A percentile compares a stretch with the other conserved stretches of the same genome.
phyloP scores from a whole-genome alignment of 1,140 invertebrate species.

The Augochlora pura region DNA sequence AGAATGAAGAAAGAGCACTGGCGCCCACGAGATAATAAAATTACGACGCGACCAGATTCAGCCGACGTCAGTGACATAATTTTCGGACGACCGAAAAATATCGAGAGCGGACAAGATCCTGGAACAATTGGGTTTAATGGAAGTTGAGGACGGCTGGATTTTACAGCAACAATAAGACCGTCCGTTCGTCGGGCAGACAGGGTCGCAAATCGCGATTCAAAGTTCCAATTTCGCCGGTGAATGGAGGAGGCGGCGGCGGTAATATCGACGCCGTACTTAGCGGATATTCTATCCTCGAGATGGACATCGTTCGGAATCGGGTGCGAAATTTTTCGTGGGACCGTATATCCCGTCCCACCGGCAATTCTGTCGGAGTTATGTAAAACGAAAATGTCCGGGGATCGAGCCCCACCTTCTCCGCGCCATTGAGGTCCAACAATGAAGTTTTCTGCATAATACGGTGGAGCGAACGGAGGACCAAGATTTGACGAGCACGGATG shows the following conservation, averaged over 20 bases:
- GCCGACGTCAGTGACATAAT: too few relatives aligned
- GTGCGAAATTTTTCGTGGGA: conserved; percentile 45
- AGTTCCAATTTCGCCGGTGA: neutral
- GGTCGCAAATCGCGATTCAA: neutral
- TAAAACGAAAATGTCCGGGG: conserved; percentile 57
- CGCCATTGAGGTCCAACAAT: conserved; percentile 57
- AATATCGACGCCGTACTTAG: neutral
- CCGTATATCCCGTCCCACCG: conserved; percentile 5
- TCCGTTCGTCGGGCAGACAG: neutral
- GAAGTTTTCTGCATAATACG: conserved; percentile 64
- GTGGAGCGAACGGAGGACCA: conserved; percentile 29
- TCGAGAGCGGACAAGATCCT: too few relatives aligned
- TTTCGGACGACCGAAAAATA: too few relatives aligned
- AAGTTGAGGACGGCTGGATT: too few relatives aligned
- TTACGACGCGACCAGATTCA: too few relatives aligned
- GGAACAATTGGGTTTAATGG: too few relatives aligned
- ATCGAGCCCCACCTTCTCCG: conserved; percentile 38
- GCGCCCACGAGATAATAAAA: too few relatives aligned
- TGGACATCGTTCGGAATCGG: conserved; percentile 12
- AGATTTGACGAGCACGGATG: conserved; percentile 38
- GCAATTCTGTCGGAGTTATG: conserved; percentile 50
- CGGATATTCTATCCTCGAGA: conserved; percentile 18
- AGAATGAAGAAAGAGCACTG: too few relatives aligned
- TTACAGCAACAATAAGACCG: neutral
- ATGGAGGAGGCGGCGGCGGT: neutral